Percentiles rank a stretch among this genome's conserved stretches.
Evolutionary conservation across 2,888 invertebrate genomes (phyloP).

Genomic region (Deilephila elpenor): DNA sequence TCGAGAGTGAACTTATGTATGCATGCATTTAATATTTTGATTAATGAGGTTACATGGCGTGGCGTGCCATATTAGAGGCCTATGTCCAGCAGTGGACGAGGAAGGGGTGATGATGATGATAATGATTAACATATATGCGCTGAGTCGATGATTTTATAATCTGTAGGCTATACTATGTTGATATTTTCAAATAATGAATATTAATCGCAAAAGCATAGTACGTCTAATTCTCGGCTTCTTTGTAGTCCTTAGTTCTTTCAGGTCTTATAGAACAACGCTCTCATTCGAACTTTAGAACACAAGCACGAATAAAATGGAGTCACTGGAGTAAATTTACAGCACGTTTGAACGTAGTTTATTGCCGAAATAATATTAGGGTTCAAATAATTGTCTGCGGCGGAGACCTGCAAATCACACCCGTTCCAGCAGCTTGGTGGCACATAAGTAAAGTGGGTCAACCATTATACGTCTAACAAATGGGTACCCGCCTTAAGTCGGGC

Average conservation of each 20-base stretch:
- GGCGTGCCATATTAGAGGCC: too few relatives aligned
- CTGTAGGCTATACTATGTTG: too few relatives aligned
- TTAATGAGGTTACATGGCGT: too few relatives aligned
- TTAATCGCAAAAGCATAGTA: too few relatives aligned
- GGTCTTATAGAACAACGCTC: neutral
- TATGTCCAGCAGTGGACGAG: too few relatives aligned
- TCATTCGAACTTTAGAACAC: neutral
- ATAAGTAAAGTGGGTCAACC: constrained; percentile 80
- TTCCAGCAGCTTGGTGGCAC: constrained; percentile 65
- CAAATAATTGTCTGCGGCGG: constrained; percentile 62
- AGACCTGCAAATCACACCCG: constrained; percentile 71
- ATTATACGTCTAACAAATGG: constrained; percentile 82
- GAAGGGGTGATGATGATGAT: too few relatives aligned
- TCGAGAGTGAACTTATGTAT: too few relatives aligned
- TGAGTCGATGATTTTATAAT: too few relatives aligned
- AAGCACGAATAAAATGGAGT: constrained; percentile 10
- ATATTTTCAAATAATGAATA: too few relatives aligned
- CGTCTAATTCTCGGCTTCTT: too few relatives aligned
- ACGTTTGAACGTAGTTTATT: constrained; percentile 49
- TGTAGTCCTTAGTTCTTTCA: neutral
- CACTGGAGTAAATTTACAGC: constrained; percentile 35
- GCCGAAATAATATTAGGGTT: constrained; percentile 39
- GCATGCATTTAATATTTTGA: too few relatives aligned
- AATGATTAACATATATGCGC: too few relatives aligned
- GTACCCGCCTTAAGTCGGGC: constrained; percentile 72